Evolutionary conservation across 2,888 invertebrate species (phyloP), one percentile per base, ranked within the genome.

Genomic region (Polymixis flavicincta): DNA sequence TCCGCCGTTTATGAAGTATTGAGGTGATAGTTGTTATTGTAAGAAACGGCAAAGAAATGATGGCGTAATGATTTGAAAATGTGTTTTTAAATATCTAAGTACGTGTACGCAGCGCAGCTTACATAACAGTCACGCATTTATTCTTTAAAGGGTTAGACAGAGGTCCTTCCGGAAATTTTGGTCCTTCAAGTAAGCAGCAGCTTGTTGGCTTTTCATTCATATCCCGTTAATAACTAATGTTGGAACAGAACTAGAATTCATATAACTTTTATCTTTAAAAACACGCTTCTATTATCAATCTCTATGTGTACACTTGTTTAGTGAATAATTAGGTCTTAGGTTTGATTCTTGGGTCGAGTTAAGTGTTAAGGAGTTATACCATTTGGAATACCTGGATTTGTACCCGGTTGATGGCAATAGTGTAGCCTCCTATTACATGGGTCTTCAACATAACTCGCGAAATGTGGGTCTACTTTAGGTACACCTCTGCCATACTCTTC

Each of bases 1-100:
- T 76, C 64, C 63, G 55, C 74, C 61, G 19, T 85, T 85, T 87
- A 80, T 50, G 22, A 61, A 72, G 73, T 71, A 68, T 78, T 72
- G 69, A 83, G 65, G 72, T 80, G 80, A 87, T 80, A 69, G 78
- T 50, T 61, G 55, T 65, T 68, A n/a, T 28, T 59, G 55, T 81
- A 48, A 48, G 52, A 59, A 61, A 61, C 50, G 37, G 8, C 42
- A 22, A 57, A 37, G 14, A 66, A 54, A 42, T 0, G 45, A 42
- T 63, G 54, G 60, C 22, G 61, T 68, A 71, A 84, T 67, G 42
- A 3, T 61, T 84, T 63, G 19, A 1, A 72, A 79, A 84, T 74
- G 42, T 32, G 52, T 57, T 72, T 80, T 79, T 78, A 78, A 67
- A 65, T 61, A 57, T 45, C 2, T n/a, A 25, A 57, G 25, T 80